phyloP scores from a whole-genome alignment of 2,888 invertebrate genomes.

The Machimus atricapillus region DNA sequence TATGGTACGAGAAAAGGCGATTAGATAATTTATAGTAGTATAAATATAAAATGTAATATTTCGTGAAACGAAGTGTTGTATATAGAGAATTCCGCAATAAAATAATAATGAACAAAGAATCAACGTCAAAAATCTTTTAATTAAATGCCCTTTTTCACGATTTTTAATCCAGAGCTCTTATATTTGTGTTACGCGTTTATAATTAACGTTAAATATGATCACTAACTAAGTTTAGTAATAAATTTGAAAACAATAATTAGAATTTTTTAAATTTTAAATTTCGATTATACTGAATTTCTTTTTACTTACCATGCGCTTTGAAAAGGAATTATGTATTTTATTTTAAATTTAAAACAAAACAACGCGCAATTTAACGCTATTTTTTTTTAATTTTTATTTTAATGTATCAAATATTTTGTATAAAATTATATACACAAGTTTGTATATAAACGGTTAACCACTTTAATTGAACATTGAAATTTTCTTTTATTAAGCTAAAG shows the following conservation, averaged over 20 bases:
- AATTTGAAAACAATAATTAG: no score
- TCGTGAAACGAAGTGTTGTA: no score
- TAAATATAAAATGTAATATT: not conserved
- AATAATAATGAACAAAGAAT: not conserved
- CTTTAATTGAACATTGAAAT: conserved; percentile 24
- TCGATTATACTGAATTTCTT: no score
- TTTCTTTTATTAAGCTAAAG: conserved; percentile 14
- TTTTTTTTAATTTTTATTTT: not conserved
- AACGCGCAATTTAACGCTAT: not conserved
- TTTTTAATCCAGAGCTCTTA: no score
- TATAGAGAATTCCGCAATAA: not conserved
- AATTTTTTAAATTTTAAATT: no score
- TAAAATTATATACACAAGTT: conserved; percentile 32
- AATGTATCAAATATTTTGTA: conserved; percentile 33
- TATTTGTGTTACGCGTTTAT: no score
- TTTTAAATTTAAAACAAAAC: not conserved
- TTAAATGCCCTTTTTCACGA: not conserved
- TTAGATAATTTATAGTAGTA: not conserved
- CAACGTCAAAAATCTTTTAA: not conserved
- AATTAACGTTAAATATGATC: no score
- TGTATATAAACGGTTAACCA: conserved; percentile 39
- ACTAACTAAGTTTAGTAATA: no score
- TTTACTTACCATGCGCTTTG: no score
- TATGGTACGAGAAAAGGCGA: not conserved
- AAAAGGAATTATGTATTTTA: not conserved